Conservation (phyloP, 1,140 invertebrate genomes). For the Aphis gossypii region DNA sequence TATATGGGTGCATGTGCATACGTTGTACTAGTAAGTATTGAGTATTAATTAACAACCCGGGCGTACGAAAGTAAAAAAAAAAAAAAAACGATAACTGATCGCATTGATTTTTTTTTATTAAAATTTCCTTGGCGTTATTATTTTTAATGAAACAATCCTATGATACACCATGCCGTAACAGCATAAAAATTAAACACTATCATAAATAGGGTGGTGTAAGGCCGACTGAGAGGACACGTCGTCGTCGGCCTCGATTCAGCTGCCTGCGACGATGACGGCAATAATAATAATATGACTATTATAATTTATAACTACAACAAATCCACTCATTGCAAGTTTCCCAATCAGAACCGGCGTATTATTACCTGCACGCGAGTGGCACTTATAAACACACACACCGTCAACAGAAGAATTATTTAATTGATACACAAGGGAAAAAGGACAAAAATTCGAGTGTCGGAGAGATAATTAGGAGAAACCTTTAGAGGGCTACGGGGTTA, state of each 20-base stretch:
- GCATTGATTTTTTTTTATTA: neutral
- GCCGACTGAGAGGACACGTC: neutral
- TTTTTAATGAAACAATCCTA: neutral
- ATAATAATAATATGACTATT: conserved; percentile 1
- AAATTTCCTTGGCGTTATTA: neutral
- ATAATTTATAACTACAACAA: neutral
- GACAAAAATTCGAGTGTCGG: neutral
- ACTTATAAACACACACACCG: neutral
- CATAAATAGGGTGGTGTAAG: conserved; percentile 1
- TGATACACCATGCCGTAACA: neutral
- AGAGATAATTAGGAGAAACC: neutral
- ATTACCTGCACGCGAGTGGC: conserved; percentile 27
- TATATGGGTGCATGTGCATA: neutral
- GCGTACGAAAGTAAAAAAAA: neutral
- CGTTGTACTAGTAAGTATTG: too few species aligned
- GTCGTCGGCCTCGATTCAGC: neutral
- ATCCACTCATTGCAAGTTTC: neutral
- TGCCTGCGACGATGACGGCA: neutral
- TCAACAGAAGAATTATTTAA: neutral
- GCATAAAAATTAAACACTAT: neutral
- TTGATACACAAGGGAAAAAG: neutral
- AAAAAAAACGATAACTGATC: neutral
- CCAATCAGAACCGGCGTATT: neutral
- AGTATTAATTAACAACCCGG: neutral
- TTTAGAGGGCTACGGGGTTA: neutral